Percentiles rank a stretch among this genome's conserved stretches.
Conservation (phyloP, 2,113 vertebrate genomes). For the Eurypyga helias region DNA sequence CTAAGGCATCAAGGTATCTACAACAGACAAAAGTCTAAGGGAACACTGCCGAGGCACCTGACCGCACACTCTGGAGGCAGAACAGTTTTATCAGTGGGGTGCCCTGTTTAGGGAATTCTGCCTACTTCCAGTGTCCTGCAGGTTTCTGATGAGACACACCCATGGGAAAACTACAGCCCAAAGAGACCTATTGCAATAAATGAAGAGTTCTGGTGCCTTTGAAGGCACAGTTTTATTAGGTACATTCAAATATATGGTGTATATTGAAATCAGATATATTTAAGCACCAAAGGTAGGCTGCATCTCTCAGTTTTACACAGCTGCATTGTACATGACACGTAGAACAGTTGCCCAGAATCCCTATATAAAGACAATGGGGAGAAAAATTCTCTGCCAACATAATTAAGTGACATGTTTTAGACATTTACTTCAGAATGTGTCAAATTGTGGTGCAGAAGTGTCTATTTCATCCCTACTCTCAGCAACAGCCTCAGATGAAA, state of each 20-base stretch:
- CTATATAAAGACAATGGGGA: background rate
- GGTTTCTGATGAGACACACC: background rate
- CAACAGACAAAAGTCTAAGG: background rate
- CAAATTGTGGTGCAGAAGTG: background rate
- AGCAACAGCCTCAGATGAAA: background rate
- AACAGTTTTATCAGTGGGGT: fast-evolving
- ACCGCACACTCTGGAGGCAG: background rate
- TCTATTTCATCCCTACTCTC: background rate
- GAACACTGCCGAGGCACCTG: background rate
- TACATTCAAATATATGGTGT: background rate
- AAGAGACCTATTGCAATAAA: background rate
- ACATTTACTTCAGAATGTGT: background rate
- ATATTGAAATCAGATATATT: background rate
- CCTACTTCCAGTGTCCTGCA: background rate
- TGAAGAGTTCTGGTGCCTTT: background rate
- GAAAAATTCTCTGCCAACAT: background rate
- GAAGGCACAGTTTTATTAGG: background rate
- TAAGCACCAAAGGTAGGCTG: background rate
- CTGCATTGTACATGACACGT: background rate
- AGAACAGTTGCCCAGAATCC: background rate
- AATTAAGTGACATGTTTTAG: background rate
- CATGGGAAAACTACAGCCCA: background rate
- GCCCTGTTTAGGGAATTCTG: background rate
- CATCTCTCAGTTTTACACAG: background rate
- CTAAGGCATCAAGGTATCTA: background rate